These are phyloP conservation scores for Dicrostonyx torquatus DNA, from an alignment of 2,797 vertebrate genomes.

Conservation along the genomic window DNA sequence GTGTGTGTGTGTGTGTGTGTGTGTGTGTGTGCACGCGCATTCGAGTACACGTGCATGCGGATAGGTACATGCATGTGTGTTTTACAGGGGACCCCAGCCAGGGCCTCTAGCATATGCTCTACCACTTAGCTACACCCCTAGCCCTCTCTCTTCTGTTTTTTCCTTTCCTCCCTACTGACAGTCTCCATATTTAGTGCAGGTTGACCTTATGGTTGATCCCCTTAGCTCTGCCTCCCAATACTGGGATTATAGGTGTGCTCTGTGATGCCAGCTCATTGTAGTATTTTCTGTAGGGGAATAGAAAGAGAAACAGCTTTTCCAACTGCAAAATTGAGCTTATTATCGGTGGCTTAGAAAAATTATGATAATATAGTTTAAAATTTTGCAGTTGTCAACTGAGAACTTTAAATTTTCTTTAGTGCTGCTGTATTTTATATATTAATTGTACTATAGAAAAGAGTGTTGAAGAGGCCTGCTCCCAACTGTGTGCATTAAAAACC, in stretches of 20 bases:
- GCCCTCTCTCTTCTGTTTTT: not conserved
- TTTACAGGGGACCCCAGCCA: not conserved
- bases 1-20: not conserved
- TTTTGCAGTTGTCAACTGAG: not conserved
- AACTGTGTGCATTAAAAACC: not conserved
- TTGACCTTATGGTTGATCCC: not conserved
- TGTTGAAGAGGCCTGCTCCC: not conserved
- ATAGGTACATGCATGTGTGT: too few relatives aligned
- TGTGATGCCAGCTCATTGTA: not conserved
- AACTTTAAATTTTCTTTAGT: slow-evolving; percentile 11
- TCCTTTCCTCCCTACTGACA: not conserved
- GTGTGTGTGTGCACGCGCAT: not conserved
- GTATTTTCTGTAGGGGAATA: not conserved
- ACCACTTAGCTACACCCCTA: not conserved
- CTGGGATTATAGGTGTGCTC: not conserved
- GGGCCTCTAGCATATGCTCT: not conserved
- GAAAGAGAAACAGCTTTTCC: slow-evolving; percentile 51
- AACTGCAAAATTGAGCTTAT: not conserved
- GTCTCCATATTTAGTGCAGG: not conserved
- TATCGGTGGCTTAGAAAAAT: slow-evolving; percentile 5
- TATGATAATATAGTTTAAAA: not conserved
- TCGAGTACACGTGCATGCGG: too few relatives aligned
- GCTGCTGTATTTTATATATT: not conserved
- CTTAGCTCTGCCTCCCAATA: not conserved
- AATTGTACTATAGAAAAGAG: not conserved